Conservation (phyloP, 2,113 vertebrate species). For the Parus major region DNA sequence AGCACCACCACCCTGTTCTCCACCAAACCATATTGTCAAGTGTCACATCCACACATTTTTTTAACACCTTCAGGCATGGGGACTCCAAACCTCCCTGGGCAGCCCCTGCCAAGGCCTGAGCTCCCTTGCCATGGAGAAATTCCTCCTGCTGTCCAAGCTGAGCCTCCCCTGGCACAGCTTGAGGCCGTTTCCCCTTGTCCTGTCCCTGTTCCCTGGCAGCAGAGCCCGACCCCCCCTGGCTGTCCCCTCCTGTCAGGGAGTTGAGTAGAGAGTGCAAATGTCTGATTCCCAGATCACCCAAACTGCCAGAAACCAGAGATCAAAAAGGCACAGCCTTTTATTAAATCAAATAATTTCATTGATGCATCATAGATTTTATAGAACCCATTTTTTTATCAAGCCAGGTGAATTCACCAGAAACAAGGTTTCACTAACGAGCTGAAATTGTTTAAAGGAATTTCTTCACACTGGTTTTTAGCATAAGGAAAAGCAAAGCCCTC, state of each 20-base stretch:
- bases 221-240: neutral
- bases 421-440: neutral
- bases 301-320: neutral
- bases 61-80: rapidly evolving
- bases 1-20: neutral
- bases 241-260: neutral
- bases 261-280: rapidly evolving
- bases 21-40: no score
- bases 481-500: neutral
- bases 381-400: neutral
- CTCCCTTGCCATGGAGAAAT: neutral
- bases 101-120: neutral
- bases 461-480: neutral
- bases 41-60: neutral
- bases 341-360: neutral
- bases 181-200: neutral
- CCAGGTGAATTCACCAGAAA: neutral
- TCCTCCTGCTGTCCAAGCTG: neutral
- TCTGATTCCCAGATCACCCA: neutral
- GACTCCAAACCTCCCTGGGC: neutral
- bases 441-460: neutral
- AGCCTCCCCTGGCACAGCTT: neutral
- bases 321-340: neutral
- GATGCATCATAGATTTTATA: neutral
- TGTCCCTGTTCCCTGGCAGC: neutral